A percentile compares a stretch with the other conserved stretches of the same genome.
Conservation (phyloP, 2,113 vertebrate species). For the Phaethon lepturus region DNA sequence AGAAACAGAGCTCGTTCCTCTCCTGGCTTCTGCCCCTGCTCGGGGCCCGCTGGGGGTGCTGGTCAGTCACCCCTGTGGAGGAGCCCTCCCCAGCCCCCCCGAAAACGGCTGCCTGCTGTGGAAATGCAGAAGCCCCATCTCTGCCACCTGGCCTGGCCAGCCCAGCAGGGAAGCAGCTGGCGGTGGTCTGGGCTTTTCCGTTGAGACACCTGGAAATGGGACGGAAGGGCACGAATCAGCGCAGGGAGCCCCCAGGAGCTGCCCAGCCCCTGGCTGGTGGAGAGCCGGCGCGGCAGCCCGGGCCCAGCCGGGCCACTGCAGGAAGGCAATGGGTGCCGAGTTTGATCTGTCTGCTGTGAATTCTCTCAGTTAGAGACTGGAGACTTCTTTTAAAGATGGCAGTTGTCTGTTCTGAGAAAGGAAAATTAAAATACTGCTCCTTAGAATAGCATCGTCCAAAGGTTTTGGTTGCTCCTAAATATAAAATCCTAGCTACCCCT, state of each 20-base stretch:
- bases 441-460: neutral
- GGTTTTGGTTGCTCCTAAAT: neutral
- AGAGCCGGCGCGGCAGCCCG: rapidly evolving
- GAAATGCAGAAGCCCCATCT: neutral
- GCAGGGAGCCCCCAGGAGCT: rapidly evolving
- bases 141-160: neutral
- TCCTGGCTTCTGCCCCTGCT: too few species aligned
- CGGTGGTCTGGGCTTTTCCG: neutral
- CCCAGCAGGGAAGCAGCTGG: neutral
- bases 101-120: rapidly evolving
- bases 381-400: neutral
- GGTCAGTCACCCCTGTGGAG: rapidly evolving
- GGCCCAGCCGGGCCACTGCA: neutral
- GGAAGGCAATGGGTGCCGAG: rapidly evolving
- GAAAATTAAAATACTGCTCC: neutral
- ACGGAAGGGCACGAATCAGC: neutral
- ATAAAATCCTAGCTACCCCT: neutral
- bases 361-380: neutral
- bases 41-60: too few species aligned
- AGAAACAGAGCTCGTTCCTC: neutral
- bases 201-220: neutral
- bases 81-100: neutral
- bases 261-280: neutral
- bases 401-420: neutral
- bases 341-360: neutral